A percentile compares a stretch with the other conserved stretches of the same genome.
These are phyloP conservation scores for Reticulitermes lucifugus DNA, from an alignment of 2,888 invertebrate genomes.

Conservation along the genomic window DNA sequence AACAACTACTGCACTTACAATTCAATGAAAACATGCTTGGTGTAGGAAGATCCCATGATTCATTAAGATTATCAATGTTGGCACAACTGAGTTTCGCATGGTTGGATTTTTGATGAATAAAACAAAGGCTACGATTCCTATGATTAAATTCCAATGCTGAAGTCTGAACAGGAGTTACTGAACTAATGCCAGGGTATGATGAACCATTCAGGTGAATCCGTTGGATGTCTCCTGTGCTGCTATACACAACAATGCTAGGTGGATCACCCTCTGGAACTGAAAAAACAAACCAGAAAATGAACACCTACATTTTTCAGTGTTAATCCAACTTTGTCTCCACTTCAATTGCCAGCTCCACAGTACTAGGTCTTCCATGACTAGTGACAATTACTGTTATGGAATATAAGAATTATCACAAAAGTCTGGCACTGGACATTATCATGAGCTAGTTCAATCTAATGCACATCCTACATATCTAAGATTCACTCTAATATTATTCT, in stretches of 20 bases:
- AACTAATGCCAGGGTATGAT: constrained; percentile 62
- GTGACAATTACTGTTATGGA: no score
- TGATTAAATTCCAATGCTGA: constrained; percentile 75
- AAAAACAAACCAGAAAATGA: constrained; percentile 50
- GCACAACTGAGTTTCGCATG: constrained; percentile 72
- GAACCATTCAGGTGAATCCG: constrained; percentile 71
- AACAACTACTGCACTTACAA: constrained; percentile 65
- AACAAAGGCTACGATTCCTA: constrained; percentile 76
- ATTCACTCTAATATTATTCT: no score
- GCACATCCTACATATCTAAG: no score
- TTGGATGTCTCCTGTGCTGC: constrained; percentile 74
- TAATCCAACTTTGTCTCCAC: no score
- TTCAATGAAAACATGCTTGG: constrained; percentile 74
- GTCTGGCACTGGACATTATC: no score
- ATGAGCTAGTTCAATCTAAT: no score
- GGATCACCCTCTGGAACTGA: constrained; percentile 74
- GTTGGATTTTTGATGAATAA: constrained; percentile 64
- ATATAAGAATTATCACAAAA: no score
- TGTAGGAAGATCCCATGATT: constrained; percentile 69
- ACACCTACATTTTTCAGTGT: no score
- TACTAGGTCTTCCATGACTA: no score
- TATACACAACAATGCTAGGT: constrained; percentile 76
- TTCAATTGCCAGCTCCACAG: no score
- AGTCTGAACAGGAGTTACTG: constrained; percentile 62
- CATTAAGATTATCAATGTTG: constrained; percentile 72